Percentiles rank a stretch among this genome's conserved stretches.
Conservation (phyloP, 2,113 vertebrate species). For the Protobothrops mucrosquamatus region DNA sequence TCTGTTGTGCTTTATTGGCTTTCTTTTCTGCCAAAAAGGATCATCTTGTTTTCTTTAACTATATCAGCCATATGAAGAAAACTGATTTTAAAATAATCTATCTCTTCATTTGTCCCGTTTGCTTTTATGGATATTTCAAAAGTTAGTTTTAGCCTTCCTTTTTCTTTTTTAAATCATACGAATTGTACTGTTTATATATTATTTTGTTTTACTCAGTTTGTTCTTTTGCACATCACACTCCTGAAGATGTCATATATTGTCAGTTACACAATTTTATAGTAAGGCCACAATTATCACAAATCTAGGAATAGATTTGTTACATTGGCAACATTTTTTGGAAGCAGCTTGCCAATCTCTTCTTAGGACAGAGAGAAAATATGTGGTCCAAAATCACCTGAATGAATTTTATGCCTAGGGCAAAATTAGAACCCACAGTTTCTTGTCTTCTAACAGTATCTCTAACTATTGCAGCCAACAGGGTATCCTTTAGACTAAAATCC, state of each 20-base stretch:
- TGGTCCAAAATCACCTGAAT: background rate
- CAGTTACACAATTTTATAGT: background rate
- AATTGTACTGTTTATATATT: background rate
- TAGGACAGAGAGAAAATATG: background rate
- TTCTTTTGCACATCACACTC: background rate
- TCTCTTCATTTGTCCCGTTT: constrained; percentile 4
- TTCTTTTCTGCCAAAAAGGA: background rate
- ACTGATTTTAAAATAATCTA: background rate
- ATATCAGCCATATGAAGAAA: background rate
- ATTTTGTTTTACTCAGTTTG: background rate
- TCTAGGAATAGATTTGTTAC: background rate
- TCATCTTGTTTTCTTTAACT: background rate
- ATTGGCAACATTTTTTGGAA: background rate
- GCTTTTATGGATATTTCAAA: constrained; percentile 22
- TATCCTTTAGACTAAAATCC: background rate
- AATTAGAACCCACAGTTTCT: background rate
- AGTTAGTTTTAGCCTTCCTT: background rate
- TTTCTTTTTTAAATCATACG: constrained; percentile 5
- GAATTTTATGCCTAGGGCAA: background rate
- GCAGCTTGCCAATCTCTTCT: background rate
- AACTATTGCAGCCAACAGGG: background rate
- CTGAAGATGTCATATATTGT: background rate
- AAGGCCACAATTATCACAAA: background rate
- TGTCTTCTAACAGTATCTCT: background rate
- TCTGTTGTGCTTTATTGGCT: fast-evolving